These are phyloP conservation scores for Cryptomyrus ogoouensis DNA, from an alignment of 2,113 vertebrate genomes.

Conservation along the genomic window DNA sequence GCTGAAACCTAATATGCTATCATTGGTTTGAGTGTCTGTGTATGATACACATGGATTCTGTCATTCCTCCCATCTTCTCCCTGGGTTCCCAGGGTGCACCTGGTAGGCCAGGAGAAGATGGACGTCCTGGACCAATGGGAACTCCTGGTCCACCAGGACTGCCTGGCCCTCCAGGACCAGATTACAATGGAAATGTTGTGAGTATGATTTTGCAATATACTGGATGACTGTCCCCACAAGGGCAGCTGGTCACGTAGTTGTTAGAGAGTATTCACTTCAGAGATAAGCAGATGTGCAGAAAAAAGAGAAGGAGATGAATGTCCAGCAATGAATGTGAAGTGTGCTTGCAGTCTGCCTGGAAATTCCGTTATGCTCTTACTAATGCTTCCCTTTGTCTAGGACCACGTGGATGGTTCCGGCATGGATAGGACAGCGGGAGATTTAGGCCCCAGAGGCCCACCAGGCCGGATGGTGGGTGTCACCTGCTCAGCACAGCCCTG, in stretches of 20 bases:
- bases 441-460: slow-evolving; percentile 50
- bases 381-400: slow-evolving; percentile 39
- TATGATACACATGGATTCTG: background rate
- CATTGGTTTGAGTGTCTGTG: background rate
- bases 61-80: background rate
- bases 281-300: background rate
- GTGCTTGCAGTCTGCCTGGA: background rate
- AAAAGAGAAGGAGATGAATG: background rate
- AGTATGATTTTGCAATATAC: slow-evolving; percentile 48
- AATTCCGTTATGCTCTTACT: background rate
- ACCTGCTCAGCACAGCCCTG: background rate
- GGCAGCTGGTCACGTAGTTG: background rate
- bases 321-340: background rate
- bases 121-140: slow-evolving; percentile 78
- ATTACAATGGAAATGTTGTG: slow-evolving; percentile 61
- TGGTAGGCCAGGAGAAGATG: slow-evolving; percentile 61
- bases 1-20: background rate
- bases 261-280: background rate
- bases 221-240: background rate
- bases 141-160: slow-evolving; percentile 72
- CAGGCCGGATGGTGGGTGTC: slow-evolving; percentile 68
- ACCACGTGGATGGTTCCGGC: slow-evolving; percentile 62
- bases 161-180: slow-evolving; percentile 65
- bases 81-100: slow-evolving; percentile 70
- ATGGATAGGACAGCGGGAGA: background rate